These are phyloP conservation scores for Chalcis sispes DNA, from an alignment of 2,888 invertebrate species.

Conservation along the genomic window DNA sequence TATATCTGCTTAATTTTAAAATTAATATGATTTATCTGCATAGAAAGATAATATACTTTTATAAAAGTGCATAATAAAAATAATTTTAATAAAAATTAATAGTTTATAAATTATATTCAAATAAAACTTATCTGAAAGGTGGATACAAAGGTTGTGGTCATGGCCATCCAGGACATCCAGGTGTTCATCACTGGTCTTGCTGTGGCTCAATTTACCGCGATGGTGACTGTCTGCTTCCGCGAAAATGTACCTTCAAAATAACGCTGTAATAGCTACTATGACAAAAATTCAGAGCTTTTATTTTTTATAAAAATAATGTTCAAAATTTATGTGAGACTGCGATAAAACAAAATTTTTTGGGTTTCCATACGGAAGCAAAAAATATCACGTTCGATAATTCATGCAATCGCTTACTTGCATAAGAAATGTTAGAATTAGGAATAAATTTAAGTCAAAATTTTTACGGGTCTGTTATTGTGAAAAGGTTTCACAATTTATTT, in stretches of 20 bases:
- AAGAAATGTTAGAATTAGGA: slow-evolving; percentile 18
- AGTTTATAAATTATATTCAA: too few relatives aligned
- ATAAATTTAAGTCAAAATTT: slow-evolving; percentile 20
- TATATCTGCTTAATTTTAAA: not conserved
- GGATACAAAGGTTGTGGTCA: slow-evolving; percentile 85
- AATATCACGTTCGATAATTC: slow-evolving; percentile 1
- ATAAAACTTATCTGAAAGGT: too few relatives aligned
- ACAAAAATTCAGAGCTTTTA: slow-evolving; percentile 54
- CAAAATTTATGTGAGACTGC: slow-evolving; percentile 41
- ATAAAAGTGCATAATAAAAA: too few relatives aligned
- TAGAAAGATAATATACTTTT: too few relatives aligned
- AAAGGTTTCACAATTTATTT: slow-evolving; percentile 46
- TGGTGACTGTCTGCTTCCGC: slow-evolving; percentile 64
- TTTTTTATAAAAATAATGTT: slow-evolving; percentile 47
- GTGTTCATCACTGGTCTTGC: slow-evolving; percentile 89
- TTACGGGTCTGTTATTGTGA: slow-evolving; percentile 41
- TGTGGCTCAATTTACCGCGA: slow-evolving; percentile 79
- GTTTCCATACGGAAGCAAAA: too few relatives aligned
- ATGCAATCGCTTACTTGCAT: not conserved
- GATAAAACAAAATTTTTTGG: slow-evolving; percentile 13
- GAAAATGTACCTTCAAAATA: slow-evolving; percentile 64
- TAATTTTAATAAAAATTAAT: too few relatives aligned
- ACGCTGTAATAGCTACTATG: slow-evolving; percentile 59
- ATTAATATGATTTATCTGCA: too few relatives aligned
- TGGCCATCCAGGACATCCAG: slow-evolving; percentile 88